Evolutionary conservation across 64 coral and sea anemone species (phyloP).

Genomic region (Stichodactyla helianthus): DNA sequence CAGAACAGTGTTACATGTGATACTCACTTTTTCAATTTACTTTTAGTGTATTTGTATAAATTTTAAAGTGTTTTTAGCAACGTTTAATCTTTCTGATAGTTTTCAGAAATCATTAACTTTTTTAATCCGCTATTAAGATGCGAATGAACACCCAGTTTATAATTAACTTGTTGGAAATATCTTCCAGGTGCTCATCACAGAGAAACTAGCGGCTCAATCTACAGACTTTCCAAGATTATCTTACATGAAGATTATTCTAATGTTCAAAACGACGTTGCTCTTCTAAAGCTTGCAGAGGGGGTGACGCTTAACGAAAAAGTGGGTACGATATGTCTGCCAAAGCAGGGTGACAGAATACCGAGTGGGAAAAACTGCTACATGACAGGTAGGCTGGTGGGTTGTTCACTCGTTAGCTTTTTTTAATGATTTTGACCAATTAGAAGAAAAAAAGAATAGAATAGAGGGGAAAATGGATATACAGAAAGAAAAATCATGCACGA

Average conservation of each 20-base stretch:
- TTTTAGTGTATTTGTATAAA: too few relatives aligned
- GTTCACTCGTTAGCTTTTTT: not conserved
- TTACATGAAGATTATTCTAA: slow-evolving; percentile 32
- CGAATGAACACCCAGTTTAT: too few relatives aligned
- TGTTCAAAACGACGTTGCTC: slow-evolving; percentile 42
- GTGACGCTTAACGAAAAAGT: slow-evolving; percentile 23
- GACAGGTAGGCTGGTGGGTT: slow-evolving; percentile 4
- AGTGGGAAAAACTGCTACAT: slow-evolving; percentile 38
- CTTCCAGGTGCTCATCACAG: slow-evolving; percentile 46
- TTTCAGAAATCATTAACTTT: too few relatives aligned
- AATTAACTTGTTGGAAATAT: not conserved
- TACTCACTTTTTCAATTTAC: too few relatives aligned
- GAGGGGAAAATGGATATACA: not conserved
- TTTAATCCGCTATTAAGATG: too few relatives aligned
- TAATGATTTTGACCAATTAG: not conserved
- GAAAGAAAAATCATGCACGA: too few relatives aligned
- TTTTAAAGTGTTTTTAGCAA: too few relatives aligned
- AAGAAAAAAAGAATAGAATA: not conserved
- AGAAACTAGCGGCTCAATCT: slow-evolving; percentile 24
- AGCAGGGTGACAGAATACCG: slow-evolving; percentile 14
- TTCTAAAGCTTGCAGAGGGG: slow-evolving; percentile 22
- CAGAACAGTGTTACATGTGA: too few relatives aligned
- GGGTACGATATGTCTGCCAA: slow-evolving; percentile 50
- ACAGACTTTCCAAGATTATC: slow-evolving; percentile 35
- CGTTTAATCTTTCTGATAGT: too few relatives aligned